Base-by-base conservation (phyloP, 2,113 vertebrate species). In the Gallinago paraguaiae region DNA sequence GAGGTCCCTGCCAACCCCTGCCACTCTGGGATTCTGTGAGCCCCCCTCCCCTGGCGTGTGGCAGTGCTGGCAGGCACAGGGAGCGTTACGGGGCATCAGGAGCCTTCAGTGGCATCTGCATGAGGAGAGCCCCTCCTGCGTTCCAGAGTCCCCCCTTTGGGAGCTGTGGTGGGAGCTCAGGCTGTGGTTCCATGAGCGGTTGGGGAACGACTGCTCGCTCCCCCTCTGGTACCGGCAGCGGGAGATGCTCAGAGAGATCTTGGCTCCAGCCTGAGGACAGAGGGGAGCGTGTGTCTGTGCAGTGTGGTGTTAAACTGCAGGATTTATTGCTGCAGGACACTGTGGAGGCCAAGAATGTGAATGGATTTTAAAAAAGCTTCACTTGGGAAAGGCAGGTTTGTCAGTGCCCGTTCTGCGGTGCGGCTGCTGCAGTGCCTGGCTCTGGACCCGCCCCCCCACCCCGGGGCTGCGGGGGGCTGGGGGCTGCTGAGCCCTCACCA, bases 1-100 rank as follows among this genome's bases (percentile, higher is more conserved):
- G 43, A 43, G 41, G 41, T 41, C 41, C 41, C 41, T 41, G 41
- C 41, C 41, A 9, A 41, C 41, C 41, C 41, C 41, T 19, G n/a
- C n/a, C 45, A 46, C 4, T 46, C 45, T 46, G 17, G 17, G 45
- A 22, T 10, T 48, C 46, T 48, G 46, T 48, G 46, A 48, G 46
- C 17, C 50, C 12, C 30, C 31, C 12, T 57, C 24, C 43, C 6
- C 0, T 2, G 18, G 23, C 2, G 1, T 13, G 2, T 4, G 2
- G 90, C 33, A 8, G 16, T 5, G 14, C 13, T 17, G 48, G 69
- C 8, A 3, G 24, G 76, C 4, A 3, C 30, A 1, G 27, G 6
- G n/a, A 10, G 48, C 20, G 16, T 11, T 1, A 4, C 0, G 3
- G 13, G 57, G 37, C 3, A 10, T 5, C 17, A 1, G 59, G 2